phyloP scores from a whole-genome alignment of 2,888 invertebrate species.

The Lumbricus terrestris region DNA sequence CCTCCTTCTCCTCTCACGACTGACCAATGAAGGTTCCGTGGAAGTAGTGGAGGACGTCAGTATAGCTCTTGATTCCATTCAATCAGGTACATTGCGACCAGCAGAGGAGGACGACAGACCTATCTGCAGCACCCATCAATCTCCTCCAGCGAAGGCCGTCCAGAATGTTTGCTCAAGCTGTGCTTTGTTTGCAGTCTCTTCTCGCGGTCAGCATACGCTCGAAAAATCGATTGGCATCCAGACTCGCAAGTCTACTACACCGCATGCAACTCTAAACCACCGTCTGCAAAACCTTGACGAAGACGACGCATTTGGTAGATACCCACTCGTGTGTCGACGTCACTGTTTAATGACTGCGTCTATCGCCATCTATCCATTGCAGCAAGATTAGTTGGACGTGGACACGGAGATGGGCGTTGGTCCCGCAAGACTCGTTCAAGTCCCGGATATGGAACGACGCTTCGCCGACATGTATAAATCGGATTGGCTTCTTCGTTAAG shows the following conservation, averaged over 20 bases:
- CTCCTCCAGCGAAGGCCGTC: background rate
- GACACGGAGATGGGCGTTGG: background rate
- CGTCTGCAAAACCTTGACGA: background rate
- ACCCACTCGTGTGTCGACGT: background rate
- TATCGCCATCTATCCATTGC: background rate
- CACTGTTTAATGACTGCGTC: background rate
- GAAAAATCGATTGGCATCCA: background rate
- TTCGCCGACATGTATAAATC: background rate
- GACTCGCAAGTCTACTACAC: background rate
- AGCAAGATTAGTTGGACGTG: background rate
- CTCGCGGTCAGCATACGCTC: background rate
- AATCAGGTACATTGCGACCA: background rate
- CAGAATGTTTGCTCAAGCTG: background rate
- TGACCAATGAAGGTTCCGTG: background rate
- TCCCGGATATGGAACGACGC: background rate
- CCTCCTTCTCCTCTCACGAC: background rate
- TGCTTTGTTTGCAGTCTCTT: background rate
- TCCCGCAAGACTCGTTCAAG: background rate
- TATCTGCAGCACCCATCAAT: no score
- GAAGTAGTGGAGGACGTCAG: background rate
- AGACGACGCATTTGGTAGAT: background rate
- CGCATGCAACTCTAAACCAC: background rate
- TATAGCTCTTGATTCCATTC: background rate
- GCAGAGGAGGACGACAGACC: no score
- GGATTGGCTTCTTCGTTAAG: background rate